A percentile compares a stretch with the other conserved stretches of the same genome.
Evolutionary conservation across 2,888 invertebrate genomes (phyloP).

Genomic region (Ectemnius lituratus): DNA sequence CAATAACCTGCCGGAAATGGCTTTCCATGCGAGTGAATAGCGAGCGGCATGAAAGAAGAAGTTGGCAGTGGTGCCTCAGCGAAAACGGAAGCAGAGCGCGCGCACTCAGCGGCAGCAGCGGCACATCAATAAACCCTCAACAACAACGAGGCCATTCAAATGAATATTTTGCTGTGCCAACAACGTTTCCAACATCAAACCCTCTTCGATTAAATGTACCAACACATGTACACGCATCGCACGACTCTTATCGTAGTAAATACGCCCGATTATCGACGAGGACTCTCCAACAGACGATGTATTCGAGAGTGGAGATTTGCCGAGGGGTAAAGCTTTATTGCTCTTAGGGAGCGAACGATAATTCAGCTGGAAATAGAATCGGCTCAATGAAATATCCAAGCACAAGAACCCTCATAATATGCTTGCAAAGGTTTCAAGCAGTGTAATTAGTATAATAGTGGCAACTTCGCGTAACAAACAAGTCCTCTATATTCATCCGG

Average conservation of each 20-base stretch:
- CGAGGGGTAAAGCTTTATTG: not conserved
- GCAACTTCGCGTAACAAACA: too few relatives aligned
- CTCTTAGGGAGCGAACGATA: conserved; percentile 5
- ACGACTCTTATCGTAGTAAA: conserved; percentile 44
- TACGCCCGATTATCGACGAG: conserved; percentile 31
- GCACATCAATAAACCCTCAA: conserved; percentile 37
- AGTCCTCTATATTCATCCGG: too few relatives aligned
- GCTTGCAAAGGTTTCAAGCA: too few relatives aligned
- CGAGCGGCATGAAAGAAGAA: not conserved
- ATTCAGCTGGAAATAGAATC: too few relatives aligned
- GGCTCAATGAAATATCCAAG: too few relatives aligned
- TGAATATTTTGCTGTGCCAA: conserved; percentile 19
- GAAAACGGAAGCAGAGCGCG: conserved; percentile 44
- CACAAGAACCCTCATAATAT: too few relatives aligned
- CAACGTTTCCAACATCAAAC: conserved; percentile 17
- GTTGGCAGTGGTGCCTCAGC: not conserved
- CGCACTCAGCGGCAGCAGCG: not conserved
- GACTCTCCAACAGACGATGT: conserved; percentile 11
- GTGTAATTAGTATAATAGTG: too few relatives aligned
- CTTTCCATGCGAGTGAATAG: not conserved
- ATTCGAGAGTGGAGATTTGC: not conserved
- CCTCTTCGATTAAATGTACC: not conserved
- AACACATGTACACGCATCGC: conserved; percentile 19
- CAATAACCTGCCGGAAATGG: not conserved
- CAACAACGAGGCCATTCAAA: conserved; percentile 45